Evolutionary conservation across 2,797 vertebrate species (phyloP).

Genomic region (Dermochelys coriacea): DNA sequence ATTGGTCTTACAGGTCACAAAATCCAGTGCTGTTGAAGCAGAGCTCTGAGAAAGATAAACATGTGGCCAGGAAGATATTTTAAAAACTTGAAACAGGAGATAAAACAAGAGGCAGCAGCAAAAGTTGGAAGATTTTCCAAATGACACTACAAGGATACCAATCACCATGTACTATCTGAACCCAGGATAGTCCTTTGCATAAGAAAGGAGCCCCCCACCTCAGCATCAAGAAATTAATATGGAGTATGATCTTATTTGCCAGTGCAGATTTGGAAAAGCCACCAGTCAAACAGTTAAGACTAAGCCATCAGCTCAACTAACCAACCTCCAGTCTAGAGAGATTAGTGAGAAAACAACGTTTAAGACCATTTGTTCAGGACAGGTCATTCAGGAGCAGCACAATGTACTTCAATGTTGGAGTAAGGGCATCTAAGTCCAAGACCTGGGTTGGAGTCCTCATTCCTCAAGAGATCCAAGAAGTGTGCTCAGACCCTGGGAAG

Average conservation of each 20-base stretch:
- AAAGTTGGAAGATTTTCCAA: background rate
- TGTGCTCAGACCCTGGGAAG: background rate
- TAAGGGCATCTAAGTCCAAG: background rate
- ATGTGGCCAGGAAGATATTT: background rate
- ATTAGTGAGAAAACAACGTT: background rate
- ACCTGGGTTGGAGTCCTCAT: background rate
- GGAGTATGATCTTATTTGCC: background rate
- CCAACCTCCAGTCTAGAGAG: background rate
- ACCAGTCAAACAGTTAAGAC: background rate
- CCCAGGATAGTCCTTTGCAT: background rate
- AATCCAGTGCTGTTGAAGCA: background rate
- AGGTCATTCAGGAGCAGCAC: background rate
- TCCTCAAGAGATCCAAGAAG: background rate
- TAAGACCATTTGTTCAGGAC: background rate
- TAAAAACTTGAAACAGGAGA: too few species aligned
- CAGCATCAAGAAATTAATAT: background rate
- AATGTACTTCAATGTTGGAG: background rate
- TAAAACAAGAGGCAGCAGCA: too few species aligned
- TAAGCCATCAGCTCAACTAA: background rate
- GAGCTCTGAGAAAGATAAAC: background rate
- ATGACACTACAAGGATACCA: background rate
- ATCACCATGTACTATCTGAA: background rate
- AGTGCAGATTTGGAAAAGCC: background rate
- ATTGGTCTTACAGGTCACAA: background rate
- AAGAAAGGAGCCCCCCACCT: background rate